Evolutionary conservation across 2,888 invertebrate genomes (phyloP).

Genomic region (Caenorhabditis sinica): DNA sequence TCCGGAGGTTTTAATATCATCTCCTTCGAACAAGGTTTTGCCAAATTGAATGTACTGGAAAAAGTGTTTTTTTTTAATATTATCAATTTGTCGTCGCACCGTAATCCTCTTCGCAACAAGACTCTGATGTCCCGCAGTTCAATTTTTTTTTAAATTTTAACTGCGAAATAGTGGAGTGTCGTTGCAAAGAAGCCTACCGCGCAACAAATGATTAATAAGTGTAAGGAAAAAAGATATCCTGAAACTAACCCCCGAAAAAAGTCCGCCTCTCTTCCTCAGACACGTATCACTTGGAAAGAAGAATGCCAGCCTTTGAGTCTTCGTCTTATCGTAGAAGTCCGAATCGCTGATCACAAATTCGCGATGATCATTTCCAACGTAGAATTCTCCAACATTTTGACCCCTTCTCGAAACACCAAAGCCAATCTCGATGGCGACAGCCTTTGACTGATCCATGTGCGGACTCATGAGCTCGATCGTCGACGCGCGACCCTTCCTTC

Average conservation of each 20-base stretch:
- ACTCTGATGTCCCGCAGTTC: no score
- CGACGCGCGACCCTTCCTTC: constrained; percentile 35
- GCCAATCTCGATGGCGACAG: constrained; percentile 36
- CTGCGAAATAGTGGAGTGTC: no score
- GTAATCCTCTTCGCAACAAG: no score
- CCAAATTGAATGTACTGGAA: constrained; percentile 27
- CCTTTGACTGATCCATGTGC: not conserved
- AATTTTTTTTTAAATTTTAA: no score
- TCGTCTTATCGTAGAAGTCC: not conserved
- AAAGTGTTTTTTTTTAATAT: not conserved
- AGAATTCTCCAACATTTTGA: constrained; percentile 5
- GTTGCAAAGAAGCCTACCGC: no score
- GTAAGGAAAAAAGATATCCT: no score
- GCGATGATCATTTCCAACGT: constrained; percentile 47
- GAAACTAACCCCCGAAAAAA: constrained; percentile 33
- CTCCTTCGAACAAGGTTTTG: not conserved
- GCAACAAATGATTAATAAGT: no score
- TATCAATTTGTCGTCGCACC: no score
- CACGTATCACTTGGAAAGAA: constrained; percentile 18
- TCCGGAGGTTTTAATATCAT: not conserved
- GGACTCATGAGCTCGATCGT: constrained; percentile 25
- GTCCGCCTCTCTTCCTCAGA: not conserved
- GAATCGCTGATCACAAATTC: constrained; percentile 44
- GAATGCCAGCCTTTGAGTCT: not conserved
- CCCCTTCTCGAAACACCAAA: not conserved